Base-by-base conservation (phyloP, 1,140 invertebrate species). In the Arctopsyche grandis region DNA sequence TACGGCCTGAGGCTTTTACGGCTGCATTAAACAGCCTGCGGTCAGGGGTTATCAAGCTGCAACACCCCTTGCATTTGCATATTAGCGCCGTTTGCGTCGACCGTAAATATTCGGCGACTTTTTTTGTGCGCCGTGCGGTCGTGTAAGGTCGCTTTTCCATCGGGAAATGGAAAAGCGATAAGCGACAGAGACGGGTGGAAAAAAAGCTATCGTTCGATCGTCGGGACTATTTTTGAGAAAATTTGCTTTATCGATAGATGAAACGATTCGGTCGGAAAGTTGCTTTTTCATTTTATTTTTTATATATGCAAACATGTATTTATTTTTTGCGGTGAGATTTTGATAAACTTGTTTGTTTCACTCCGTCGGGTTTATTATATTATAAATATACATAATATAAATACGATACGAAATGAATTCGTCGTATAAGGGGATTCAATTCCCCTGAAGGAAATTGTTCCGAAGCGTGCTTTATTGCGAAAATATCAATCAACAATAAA, bases 241-340 rank as follows among this genome's bases (percentile, higher is more conserved):
- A 60, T 60, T 60, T 60, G n/a, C 56, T 60, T 60, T 60, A 60
- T 60, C 56, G 56, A 60, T 38, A 38, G 56, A 60, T 16, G 56
- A 21, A 60, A 21, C 16, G 21, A 21, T 16, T 60, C 56, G 56
- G 56, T 1, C 56, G 56, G 14, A 60, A 60, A 60, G 56, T 60
- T 60, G 29, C 3, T 7, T 38, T 38, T 38, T 7, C 29, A 38
- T 38, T 38, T 38, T 4, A 4, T 38, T 38, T 38, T 38, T 38
- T 38, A 7, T 7, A 38, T 38, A 7, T 38, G 29, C n/a, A n/a
- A n/a, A n/a, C n/a, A n/a, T 38, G 29, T 38, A 38, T 38, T 38
- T 52, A 19, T 21, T 16, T n/a, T 19, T 60, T 21, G 56, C 7
- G 16, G 14, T 9, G 56, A 60, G n/a, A 19, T 60, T 60, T 60